Evolutionary conservation across 2,113 vertebrate genomes (phyloP).

Genomic region (Speoplatyrhinus poulsoni): DNA sequence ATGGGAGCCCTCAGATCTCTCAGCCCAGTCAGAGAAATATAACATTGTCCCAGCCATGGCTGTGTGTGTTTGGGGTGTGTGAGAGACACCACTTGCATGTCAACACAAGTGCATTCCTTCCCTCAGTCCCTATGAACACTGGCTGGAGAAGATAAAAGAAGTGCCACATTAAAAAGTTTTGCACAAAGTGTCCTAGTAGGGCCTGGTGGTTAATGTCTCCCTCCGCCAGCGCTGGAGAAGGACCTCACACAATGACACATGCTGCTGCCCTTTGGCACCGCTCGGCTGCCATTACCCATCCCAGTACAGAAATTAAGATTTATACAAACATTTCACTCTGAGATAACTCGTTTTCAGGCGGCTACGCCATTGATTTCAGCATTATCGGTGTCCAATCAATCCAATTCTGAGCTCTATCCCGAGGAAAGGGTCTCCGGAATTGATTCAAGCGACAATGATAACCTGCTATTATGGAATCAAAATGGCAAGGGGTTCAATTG

Average conservation of each 20-base stretch:
- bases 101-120: conserved; percentile 5
- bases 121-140: conserved; percentile 8
- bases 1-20: conserved; percentile 36
- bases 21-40: conserved; percentile 16
- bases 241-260: conserved; percentile 14
- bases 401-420: conserved; percentile 75
- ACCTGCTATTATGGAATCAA: conserved; percentile 76
- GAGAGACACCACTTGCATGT: conserved; percentile 9
- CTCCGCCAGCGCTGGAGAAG: conserved; percentile 47
- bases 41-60: conserved; percentile 8
- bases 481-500: conserved; percentile 74
- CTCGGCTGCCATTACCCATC: conserved; percentile 49
- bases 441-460: conserved; percentile 75
- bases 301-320: conserved; percentile 68
- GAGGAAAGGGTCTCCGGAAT: conserved; percentile 71
- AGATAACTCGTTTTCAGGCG: conserved; percentile 75
- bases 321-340: conserved; percentile 68
- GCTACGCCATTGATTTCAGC: conserved; percentile 76
- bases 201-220: conserved; percentile 28
- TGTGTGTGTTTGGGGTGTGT: conserved; percentile 17
- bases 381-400: conserved; percentile 78
- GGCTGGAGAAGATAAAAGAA: conserved; percentile 33
- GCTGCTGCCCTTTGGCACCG: conserved; percentile 20
- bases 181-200: conserved; percentile 4
- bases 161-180: conserved; percentile 30